Evolutionary conservation across 2,888 invertebrate species (phyloP), one percentile per base, ranked within the genome.

Genomic region (Coleophora flavipennella): DNA sequence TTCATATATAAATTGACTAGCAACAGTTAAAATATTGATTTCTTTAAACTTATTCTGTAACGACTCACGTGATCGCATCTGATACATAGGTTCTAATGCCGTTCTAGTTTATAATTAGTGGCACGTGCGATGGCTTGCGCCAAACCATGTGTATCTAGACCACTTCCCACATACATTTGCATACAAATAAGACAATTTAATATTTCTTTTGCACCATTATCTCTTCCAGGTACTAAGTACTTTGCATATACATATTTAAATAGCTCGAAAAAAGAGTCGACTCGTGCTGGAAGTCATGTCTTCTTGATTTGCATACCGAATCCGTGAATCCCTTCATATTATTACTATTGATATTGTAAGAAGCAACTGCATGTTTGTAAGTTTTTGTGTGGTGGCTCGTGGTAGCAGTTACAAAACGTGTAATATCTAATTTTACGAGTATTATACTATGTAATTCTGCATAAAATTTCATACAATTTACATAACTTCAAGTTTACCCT

Each of bases 211-310:
- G 62, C 63, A 46, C 65, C 61, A 69, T 71, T 69, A 68, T 64
- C 62, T 65, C 57, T 73, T 66, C 69, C 72, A 69, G 66, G 74
- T 74, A 70, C 70, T 65, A 62, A 69, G 59, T 64, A 57, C 61
- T 78, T 76, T 75, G 72, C 74, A 78, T 79, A 63, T n/a, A n/a
- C n/a, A n/a, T 48, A 70, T 77, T 71, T 69, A 62, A 73, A 71
- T 72, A 62, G 64, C 56, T 62, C 50, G 59, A 57, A 64, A 64
- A 55, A 59, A 39, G 35, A 20, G 20, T 20, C 6, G 66, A 64
- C 76, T 67, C 71, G 77, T 75, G 78, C 72, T 63, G 53, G 54
- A 55, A 48, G 54, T 46, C 47, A 47, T 51, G 46, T 51, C 61
- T 62, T 57, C 45, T 48, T 51, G 43, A 57, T 65, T 63, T 62